Base-by-base conservation (phyloP, 1,140 invertebrate genomes). In the Battus philenor region DNA sequence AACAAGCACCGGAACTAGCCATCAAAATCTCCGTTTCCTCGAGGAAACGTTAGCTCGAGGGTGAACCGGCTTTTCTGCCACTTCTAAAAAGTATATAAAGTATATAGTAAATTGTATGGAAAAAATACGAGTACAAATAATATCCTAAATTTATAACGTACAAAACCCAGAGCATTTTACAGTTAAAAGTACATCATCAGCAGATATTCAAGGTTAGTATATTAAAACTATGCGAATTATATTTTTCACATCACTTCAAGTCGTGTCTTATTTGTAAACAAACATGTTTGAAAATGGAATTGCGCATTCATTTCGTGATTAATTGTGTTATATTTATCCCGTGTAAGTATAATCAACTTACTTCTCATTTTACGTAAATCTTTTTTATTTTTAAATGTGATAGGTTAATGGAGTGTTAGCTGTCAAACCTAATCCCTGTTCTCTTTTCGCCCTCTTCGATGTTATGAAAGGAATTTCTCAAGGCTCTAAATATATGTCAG, bases 211-310 rank as follows among this genome's bases (percentile, higher is more conserved):
- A 36, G 33, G 33, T 36, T 56, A 54, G 56, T 54, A 58, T 39
- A 43, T 47, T 45, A 54, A 29, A 41, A 41, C 22, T 11, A 41
- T 12, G 9, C 38, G 24, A 27, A 10, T 13, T 8, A 9, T 17
- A 12, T 47, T 43, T 33, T 41, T 10, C 3, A 16, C 16, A 18
- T 29, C 13, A 41, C 29, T 47, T 44, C 9, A 20, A 13, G 20
- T 31, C 33, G 12, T 20, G 41, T 27, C 18, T 50, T 16, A 49
- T 49, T 50, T 11, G 47, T 34, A 38, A 47, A 27, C 59, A 59
- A 77, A 80, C 65, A 82, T 82, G 78, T 47, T 61, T 41, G 55
- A 82, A 77, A 72, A 82, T 82, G 78, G 67, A 74, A 66, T 63
- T 69, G 47, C 39, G 54, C 12, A 31, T 43, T 59, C 64, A 53